Evolutionary conservation across 2,888 invertebrate genomes (phyloP), one percentile per base, ranked within the genome.

Genomic region (Oscheius sp.): DNA sequence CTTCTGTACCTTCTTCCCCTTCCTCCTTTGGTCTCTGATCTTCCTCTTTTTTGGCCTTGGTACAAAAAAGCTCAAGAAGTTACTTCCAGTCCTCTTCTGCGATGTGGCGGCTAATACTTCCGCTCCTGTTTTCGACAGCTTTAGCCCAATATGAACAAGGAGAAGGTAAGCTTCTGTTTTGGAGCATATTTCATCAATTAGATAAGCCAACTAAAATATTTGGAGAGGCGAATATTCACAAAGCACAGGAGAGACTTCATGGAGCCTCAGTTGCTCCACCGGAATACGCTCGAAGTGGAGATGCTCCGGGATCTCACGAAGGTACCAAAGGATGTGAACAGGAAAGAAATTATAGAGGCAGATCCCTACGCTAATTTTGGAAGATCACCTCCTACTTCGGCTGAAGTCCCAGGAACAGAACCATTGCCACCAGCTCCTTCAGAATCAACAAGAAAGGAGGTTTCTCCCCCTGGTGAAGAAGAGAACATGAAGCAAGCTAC

Each of bases 81-180:
- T n/a, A n/a, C n/a, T n/a, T n/a, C n/a, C n/a, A n/a, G n/a, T n/a
- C n/a, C n/a, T n/a, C n/a, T n/a, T n/a, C n/a, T n/a, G n/a, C 1
- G 20, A 59, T 26, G 59, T n/a, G 59, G 20, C 44, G 59, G 59
- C 44, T 44, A n/a, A 12, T 59, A 26, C 44, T 59, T 30, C n/a
- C 59, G 26, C 59, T 59, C 41, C 30, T 59, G 9, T 20, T 26
- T 32, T 44, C 59, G 12, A 9, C 30, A 14, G 26, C 44, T 26
- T 44, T 59, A 5, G 59, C 59, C 14, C 59, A 59, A 44, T 59
- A 59, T 26, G 59, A 59, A 28, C 28, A 41, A n/a, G n/a, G n/a
- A n/a, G n/a, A n/a, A n/a, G n/a, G n/a, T n/a, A n/a, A n/a, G n/a
- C n/a, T n/a, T n/a, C 2, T 41, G n/a, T 41, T 41, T 8, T 17